Evolutionary conservation across 2,113 vertebrate species (phyloP).

Genomic region (Benitochromis conjunctus): DNA sequence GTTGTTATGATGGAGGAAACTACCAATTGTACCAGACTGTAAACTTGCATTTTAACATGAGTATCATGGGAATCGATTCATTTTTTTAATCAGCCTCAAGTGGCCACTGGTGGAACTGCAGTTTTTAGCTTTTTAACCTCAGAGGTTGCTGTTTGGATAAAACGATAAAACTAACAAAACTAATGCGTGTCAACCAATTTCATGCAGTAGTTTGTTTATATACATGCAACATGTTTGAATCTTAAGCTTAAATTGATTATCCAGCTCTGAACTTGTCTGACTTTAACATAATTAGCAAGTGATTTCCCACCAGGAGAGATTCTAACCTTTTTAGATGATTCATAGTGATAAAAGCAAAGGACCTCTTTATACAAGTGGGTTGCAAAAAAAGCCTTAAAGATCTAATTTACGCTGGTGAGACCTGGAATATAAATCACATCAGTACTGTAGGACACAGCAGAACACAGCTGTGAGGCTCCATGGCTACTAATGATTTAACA

Average conservation of each 20-base stretch:
- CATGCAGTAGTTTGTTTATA: background rate
- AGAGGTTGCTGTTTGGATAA: background rate
- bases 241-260: background rate
- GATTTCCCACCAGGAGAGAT: background rate
- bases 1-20: background rate
- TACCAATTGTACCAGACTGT: background rate
- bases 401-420: conserved; percentile 5
- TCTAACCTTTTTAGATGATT: background rate
- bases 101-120: background rate
- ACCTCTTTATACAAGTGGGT: background rate
- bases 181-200: background rate
- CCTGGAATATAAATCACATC: conserved; percentile 8
- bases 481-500: background rate
- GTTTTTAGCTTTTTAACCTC: background rate
- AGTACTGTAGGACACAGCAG: background rate
- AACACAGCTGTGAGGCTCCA: background rate
- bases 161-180: background rate
- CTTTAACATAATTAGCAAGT: background rate
- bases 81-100: background rate
- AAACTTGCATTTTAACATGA: background rate
- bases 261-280: background rate
- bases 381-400: conserved; percentile 5
- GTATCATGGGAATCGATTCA: background rate
- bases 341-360: background rate
- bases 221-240: background rate